phyloP scores from a whole-genome alignment of 2,797 vertebrate genomes.

The Rhabdomys pumilio region DNA sequence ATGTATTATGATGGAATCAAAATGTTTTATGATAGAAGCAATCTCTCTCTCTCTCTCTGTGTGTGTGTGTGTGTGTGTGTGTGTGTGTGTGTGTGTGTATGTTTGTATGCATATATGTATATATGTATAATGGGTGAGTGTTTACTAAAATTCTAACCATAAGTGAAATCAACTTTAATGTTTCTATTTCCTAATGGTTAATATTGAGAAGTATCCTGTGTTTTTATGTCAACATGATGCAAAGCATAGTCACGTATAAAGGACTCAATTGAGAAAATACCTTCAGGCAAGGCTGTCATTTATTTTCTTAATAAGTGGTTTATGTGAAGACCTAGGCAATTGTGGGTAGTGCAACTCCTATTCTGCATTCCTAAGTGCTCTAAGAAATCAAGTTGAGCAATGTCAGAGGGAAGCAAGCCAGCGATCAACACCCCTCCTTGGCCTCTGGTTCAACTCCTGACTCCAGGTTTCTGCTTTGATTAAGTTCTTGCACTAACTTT shows the following conservation, averaged over 20 bases:
- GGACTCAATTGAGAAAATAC: neutral
- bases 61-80: no score
- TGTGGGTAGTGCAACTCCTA: neutral
- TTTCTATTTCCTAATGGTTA: neutral
- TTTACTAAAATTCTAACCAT: neutral
- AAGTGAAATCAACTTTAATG: neutral
- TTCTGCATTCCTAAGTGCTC: no score
- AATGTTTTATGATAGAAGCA: no score
- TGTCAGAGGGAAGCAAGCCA: neutral
- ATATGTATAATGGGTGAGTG: neutral
- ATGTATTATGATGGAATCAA: neutral
- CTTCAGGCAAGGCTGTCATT: neutral
- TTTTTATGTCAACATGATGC: neutral
- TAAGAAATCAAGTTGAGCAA: neutral
- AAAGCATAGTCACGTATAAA: neutral
- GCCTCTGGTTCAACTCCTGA: neutral
- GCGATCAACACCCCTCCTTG: neutral
- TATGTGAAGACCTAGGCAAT: no score
- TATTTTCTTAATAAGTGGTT: no score
- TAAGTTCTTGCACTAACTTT: neutral
- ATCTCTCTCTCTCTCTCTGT: no score
- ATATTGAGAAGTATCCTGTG: neutral
- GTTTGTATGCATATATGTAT: neutral
- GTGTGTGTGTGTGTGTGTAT: no score
- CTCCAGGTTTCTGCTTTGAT: neutral